Evolutionary conservation across 2,797 vertebrate species (phyloP), one percentile per base, ranked within the genome.

Genomic region (Cyclopterus lumpus): DNA sequence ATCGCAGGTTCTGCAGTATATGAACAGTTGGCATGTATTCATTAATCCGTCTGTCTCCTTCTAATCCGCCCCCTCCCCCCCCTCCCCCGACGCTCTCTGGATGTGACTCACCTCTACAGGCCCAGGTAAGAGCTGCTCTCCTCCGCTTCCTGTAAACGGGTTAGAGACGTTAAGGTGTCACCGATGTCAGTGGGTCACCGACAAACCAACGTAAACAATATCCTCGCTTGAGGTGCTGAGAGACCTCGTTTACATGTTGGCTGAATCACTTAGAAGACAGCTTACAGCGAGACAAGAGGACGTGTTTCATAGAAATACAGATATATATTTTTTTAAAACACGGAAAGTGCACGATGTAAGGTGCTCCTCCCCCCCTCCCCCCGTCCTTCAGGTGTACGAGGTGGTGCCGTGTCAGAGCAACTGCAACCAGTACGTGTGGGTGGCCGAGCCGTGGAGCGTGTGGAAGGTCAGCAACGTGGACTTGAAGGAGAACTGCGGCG

Each of bases 381-480:
- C 26, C 26, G 54, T 70, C 54, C 38, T 26, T 38, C 91, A 99
- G 98, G 97, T 99, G 8, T 99, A 99, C 0, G 98, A 99, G 85
- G 97, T 99, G 11, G 97, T 99, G 20, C 98, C 98, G 0, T 99
- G 98, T 77, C 97, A 97, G 85, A 99, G 98, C 22, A 97, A 99
- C 92, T 99, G 98, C 85, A 96, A 89, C 78, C 98, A 99, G 89
- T 98, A 99, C 0, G 83, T 97, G 2, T 99, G 98, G 96, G 92
- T 99, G 80, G 95, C 97, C 0, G 98, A 99, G 73, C 97, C 97
- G 0, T 99, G 98, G 98, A 99, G 97, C 0, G 81, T 97, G 53
- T 99, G 98, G 95, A 99, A 98, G 84, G 97, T 99, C 89, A 99
- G 97, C 84, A 97, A 96, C 2, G 96, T 99, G 84, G 96, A 99